A percentile compares a stretch with the other conserved stretches of the same genome.
Conservation (phyloP, 1,140 invertebrate genomes). For the Asobara japonica region DNA sequence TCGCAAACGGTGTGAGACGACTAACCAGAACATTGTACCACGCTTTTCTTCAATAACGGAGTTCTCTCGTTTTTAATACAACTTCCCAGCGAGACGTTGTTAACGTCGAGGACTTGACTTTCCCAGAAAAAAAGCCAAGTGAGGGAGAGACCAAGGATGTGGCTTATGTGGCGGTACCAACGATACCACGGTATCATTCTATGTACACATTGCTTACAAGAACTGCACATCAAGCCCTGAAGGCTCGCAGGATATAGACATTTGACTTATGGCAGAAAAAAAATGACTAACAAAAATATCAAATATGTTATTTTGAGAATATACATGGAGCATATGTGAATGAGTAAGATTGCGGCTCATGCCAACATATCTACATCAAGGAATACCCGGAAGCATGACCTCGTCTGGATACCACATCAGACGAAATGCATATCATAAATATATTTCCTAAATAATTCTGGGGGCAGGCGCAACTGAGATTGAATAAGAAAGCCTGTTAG, state of each 20-base stretch:
- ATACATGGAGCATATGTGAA: not conserved
- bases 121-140: constrained; percentile 23
- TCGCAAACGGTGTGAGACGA: constrained; percentile 21
- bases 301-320: no score
- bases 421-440: not conserved
- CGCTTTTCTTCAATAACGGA: constrained; percentile 25
- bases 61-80: constrained; percentile 7
- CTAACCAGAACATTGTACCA: constrained; percentile 9
- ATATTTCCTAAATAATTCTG: not conserved
- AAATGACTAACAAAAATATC: no score
- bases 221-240: no score
- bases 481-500: constrained; percentile 4
- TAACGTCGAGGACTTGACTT: constrained; percentile 6
- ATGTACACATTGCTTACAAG: no score
- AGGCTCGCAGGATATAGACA: no score
- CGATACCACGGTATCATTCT: no score
- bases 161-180: no score
- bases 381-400: not conserved
- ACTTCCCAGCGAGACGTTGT: constrained; percentile 2
- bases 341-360: not conserved
- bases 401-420: not conserved
- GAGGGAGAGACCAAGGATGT: not conserved
- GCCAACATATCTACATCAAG: not conserved
- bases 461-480: not conserved
- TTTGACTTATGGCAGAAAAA: no score